These are phyloP conservation scores for Cataglyphis albicans DNA, from an alignment of 2,888 invertebrate genomes.

Conservation along the genomic window DNA sequence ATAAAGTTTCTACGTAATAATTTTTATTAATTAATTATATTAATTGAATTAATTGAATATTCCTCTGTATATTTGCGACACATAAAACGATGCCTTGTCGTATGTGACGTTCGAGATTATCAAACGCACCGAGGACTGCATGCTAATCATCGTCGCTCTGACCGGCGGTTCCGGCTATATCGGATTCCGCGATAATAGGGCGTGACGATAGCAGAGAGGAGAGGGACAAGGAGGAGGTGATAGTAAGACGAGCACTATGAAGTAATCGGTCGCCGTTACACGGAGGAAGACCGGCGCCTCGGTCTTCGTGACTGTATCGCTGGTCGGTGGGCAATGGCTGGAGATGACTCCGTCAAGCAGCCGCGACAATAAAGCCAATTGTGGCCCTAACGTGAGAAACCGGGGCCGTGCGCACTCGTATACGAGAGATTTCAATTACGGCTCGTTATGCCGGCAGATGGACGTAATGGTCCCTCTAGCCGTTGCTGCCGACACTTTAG, in stretches of 20 bases:
- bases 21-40: background rate
- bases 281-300: conserved; percentile 69
- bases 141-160: conserved; percentile 17
- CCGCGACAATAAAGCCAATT: conserved; percentile 83
- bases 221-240: background rate
- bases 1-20: background rate
- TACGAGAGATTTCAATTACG: conserved; percentile 85
- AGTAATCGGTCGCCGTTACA: conserved; percentile 58
- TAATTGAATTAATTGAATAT: background rate
- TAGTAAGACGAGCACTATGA: conserved; percentile 50
- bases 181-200: conserved; percentile 68
- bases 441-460: conserved; percentile 85
- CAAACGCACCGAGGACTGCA: background rate
- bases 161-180: conserved; percentile 58
- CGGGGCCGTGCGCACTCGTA: conserved; percentile 73
- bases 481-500: conserved; percentile 75
- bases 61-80: background rate
- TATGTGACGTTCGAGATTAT: conserved; percentile 22
- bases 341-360: conserved; percentile 69
- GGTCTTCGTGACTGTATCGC: conserved; percentile 52
- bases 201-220: conserved; percentile 51
- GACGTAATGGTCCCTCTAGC: conserved; percentile 81
- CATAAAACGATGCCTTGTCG: background rate
- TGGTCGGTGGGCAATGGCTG: conserved; percentile 31
- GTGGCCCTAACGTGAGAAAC: conserved; percentile 82